Evolutionary conservation across 2,113 vertebrate species (phyloP), one percentile per base, ranked within the genome.

Genomic region (Pteronura brasiliensis): DNA sequence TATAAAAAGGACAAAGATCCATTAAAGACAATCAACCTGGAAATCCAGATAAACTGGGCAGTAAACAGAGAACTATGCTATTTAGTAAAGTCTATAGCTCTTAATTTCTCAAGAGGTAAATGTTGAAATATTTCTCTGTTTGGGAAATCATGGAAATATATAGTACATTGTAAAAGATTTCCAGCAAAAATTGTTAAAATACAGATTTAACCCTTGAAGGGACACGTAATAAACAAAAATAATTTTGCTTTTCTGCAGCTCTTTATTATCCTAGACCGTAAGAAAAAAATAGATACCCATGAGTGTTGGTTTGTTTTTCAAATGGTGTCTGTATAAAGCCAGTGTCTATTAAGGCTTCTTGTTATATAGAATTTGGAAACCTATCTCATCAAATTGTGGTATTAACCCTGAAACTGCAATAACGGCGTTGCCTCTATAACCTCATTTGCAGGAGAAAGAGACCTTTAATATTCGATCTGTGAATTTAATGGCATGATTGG

Each of bases 361-460:
- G 5, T 42, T 65, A 10, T 23, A 47, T 27, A 83, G 25, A 92
- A 92, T 47, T 72, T 93, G 34, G 69, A 81, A 86, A 57, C 4
- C 18, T 42, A 2, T 42, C 8, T 91, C 36, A 77, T 93, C 27
- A 67, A 31, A 65, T 72, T 84, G 4, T 67, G 17, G 14, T 55
- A 39, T 67, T 65, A 49, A 7, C 11, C 36, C 29, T 65, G 6
- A 79, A 88, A 61, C 13, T 36, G 36, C 3, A 76, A 17, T 7
- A 86, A 76, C 34, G 49, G 6, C 2, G 39, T 63, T 65, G 88
- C 65, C 31, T 97, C 92, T 97, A 86, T 87, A 98, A 93, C 96
- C 92, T 98, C 90, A 97, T 98, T 98, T 98, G 67, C 86, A 98
- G 97, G 93, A 88, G 44, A 97, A 97, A 98, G 44, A 69, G 80